Conservation (phyloP, 1,140 invertebrate genomes). For the Aphelinus certus region DNA sequence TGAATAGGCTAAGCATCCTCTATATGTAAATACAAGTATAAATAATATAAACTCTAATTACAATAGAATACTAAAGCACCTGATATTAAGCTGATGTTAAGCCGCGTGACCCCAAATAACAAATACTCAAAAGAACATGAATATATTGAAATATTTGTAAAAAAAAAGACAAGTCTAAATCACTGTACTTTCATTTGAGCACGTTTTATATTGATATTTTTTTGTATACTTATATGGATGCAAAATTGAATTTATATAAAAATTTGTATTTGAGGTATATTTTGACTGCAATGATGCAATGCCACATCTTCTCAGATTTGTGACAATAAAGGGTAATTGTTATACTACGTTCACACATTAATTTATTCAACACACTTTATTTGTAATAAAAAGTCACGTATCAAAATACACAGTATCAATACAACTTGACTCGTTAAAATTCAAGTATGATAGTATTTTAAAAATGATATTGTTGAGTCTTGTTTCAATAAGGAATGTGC, state of each 20-base stretch:
- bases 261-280: slow-evolving; percentile 49
- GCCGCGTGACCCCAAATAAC: slow-evolving; percentile 10
- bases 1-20: slow-evolving; percentile 23
- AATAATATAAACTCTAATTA: slow-evolving; percentile 22
- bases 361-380: slow-evolving; percentile 28
- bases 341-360: slow-evolving; percentile 16
- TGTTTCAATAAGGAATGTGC: neutral
- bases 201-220: slow-evolving; percentile 35
- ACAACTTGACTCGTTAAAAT: neutral
- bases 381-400: slow-evolving; percentile 25
- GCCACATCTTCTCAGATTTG: slow-evolving; percentile 50
- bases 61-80: slow-evolving; percentile 25
- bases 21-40: slow-evolving; percentile 38
- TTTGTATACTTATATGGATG: slow-evolving; percentile 23
- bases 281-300: slow-evolving; percentile 41
- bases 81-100: slow-evolving; percentile 18
- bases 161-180: slow-evolving; percentile 19
- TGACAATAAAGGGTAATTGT: slow-evolving; percentile 55
- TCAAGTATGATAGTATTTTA: neutral
- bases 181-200: slow-evolving; percentile 30
- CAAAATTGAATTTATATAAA: slow-evolving; percentile 51
- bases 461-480: slow-evolving; percentile 2
- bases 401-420: slow-evolving; percentile 27
- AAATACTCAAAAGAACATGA: neutral
- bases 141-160: slow-evolving; percentile 28